A percentile compares a stretch with the other conserved stretches of the same genome.
phyloP scores from a whole-genome alignment of 2,888 invertebrate species.

The Amphipyra berbera region DNA sequence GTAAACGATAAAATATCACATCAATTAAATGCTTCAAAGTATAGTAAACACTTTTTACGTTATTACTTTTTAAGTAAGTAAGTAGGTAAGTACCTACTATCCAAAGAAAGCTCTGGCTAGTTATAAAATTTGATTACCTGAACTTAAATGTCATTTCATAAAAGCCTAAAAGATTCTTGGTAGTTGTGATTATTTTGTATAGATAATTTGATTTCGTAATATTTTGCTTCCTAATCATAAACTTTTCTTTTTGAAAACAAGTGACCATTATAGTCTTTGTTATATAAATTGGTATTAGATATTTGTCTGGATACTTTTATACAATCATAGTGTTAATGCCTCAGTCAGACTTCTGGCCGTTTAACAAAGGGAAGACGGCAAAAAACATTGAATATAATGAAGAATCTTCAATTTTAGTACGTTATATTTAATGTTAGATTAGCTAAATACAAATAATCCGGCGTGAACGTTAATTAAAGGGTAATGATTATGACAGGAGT shows the following conservation, averaged over 20 bases:
- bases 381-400: conserved; percentile 49
- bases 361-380: conserved; percentile 57
- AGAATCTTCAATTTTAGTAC: conserved; percentile 56
- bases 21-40: no score
- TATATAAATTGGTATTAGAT: conserved; percentile 41
- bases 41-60: no score
- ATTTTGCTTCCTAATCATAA: conserved; percentile 44
- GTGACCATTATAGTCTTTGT: conserved; percentile 30
- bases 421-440: conserved; percentile 8
- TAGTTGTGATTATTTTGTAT: conserved; percentile 57
- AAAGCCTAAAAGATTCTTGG: conserved; percentile 36
- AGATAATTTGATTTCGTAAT: conserved; percentile 42
- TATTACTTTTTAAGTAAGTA: no score
- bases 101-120: conserved; percentile 36
- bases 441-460: no score
- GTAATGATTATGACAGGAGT: not conserved
- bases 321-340: conserved; percentile 68
- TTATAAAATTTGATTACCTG: conserved; percentile 22
- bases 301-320: conserved; percentile 19
- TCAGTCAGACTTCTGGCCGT: conserved; percentile 79
- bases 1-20: no score
- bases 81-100: not conserved
- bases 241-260: conserved; percentile 33
- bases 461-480: not conserved
- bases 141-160: conserved; percentile 43